Evolutionary conservation across 2,113 vertebrate species (phyloP), one percentile per base, ranked within the genome.

Genomic region (Lasiurus cinereus): DNA sequence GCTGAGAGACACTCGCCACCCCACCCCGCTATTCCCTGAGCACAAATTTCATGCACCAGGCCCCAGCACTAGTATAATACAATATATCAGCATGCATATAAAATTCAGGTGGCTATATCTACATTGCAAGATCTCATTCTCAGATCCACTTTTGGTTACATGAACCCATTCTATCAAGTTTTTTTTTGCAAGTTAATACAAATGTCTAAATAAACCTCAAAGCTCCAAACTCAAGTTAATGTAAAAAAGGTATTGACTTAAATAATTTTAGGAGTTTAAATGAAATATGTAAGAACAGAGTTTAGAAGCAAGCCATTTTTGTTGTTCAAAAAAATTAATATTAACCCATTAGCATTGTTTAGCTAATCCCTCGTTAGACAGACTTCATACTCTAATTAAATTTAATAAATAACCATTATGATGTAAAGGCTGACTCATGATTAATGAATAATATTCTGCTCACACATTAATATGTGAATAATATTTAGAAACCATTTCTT

Each of bases 351-450:
- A 90, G 69, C 76, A 95, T 70, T 91, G 59, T 36, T 78, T 31
- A 50, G 72, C 7, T 91, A 78, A 89, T 83, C 14, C 5, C 39
- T 91, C 64, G 91, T 50, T 96, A 82, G 16, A 84, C 7, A 91
- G 52, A 95, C 19, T 86, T 89, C 43, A 89, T 7, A 76, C 8
- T 86, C 43, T 86, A 94, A 96, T 89, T 96, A 87, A 91, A 76
- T 80, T 87, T 88, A 77, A 84, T 87, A 90, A 90, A 73, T 10
- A 88, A 24, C 69, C 52, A 70, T 33, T 54, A 76, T 84, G 59
- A 85, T 86, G 62, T 93, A 89, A 29, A 67, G 21, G 14, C 56
- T 84, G 64, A 21, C 2, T 29, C 3, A 21, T 78, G 64, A 76
- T 62, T 92, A 94, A 69, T 73, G 85, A 94, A 69, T 66, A 80